Evolutionary conservation across 2,888 invertebrate genomes (phyloP).

Genomic region (Chorisops tibialis): DNA sequence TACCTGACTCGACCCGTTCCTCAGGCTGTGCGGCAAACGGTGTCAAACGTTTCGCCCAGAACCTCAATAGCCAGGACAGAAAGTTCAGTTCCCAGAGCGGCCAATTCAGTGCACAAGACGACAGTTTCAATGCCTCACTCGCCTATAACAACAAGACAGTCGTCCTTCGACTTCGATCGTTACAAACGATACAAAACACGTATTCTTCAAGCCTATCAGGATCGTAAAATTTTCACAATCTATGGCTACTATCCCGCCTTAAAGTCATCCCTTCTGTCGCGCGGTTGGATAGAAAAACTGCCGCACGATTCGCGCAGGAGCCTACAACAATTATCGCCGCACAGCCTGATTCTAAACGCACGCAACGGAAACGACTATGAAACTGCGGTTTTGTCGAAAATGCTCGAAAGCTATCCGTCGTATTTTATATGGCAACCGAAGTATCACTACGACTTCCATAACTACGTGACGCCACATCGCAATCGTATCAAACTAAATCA

Average conservation of each 20-base stretch:
- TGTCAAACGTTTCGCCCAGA: too few species aligned
- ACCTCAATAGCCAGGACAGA: not conserved
- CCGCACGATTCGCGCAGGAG: slow-evolving; percentile 42
- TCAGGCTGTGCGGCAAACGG: not conserved
- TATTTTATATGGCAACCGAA: slow-evolving; percentile 68
- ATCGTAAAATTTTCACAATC: slow-evolving; percentile 47
- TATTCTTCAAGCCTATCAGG: slow-evolving; percentile 40
- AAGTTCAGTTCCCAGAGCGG: not conserved
- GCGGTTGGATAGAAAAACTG: slow-evolving; percentile 74
- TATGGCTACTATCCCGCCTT: slow-evolving; percentile 44
- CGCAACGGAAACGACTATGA: slow-evolving; percentile 46
- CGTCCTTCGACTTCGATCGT: slow-evolving; percentile 20
- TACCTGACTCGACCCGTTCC: not conserved
- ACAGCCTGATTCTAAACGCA: slow-evolving; percentile 42
- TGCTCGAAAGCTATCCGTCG: slow-evolving; percentile 61
- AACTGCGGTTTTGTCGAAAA: slow-evolving; percentile 57
- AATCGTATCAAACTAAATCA: slow-evolving; percentile 44
- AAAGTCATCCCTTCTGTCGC: slow-evolving; percentile 56
- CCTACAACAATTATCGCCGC: slow-evolving; percentile 44
- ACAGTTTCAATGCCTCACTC: too few species aligned
- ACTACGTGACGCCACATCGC: slow-evolving; percentile 41
- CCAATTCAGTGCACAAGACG: not conserved
- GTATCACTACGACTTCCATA: slow-evolving; percentile 36
- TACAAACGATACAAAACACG: slow-evolving; percentile 27
- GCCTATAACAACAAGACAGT: slow-evolving; percentile 35